Base-by-base conservation (phyloP, 1,140 invertebrate species). In the Scaptomyza hsui region DNA sequence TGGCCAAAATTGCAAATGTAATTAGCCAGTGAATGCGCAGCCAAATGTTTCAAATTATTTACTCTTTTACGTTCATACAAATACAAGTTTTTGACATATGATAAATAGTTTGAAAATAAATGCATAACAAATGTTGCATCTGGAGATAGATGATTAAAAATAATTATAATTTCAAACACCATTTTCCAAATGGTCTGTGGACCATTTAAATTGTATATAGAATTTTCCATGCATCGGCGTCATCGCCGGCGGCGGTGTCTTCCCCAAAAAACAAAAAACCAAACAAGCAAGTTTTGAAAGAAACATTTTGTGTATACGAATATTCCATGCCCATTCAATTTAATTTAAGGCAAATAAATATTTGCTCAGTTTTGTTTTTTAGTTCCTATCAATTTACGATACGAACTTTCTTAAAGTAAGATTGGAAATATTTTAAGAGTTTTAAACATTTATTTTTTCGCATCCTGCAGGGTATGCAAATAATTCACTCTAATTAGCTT, bases 181-280 rank as follows among this genome's bases (percentile, higher is more conserved):
- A 69, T 63, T 37, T 71, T 37, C 1, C 19, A 44, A 71, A 71
- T 52, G 39, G 41, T 60, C 55, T 56, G 18, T 32, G 45, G 61
- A 65, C 16, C 52, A 59, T 60, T 72, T 48, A 47, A 49, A 47
- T 56, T 53, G 21, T 53, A 4, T 71, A 44, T 44, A 64, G 53
- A 85, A 65, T 61, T 41, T 81, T 85, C 81, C 60, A 80, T 65
- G 48, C 63, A 70, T 61, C 56, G 60, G 13, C 72, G 70, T 65
- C 44, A 62, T 39, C 19, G 24, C 37, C 18, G 35, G 41, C 62
- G 48, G 60, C 47, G 44, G 24, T 47, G 56, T 80, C 62, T 53
- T 75, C 51, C 72, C 48, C 60, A 19, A 59, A 44, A 59, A 70
- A 37, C n/a, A 76, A 69, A 73, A 56, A 44, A 64, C 49, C 18